Evolutionary conservation across 2,113 vertebrate genomes (phyloP).

Genomic region (Neotragus moschatus): DNA sequence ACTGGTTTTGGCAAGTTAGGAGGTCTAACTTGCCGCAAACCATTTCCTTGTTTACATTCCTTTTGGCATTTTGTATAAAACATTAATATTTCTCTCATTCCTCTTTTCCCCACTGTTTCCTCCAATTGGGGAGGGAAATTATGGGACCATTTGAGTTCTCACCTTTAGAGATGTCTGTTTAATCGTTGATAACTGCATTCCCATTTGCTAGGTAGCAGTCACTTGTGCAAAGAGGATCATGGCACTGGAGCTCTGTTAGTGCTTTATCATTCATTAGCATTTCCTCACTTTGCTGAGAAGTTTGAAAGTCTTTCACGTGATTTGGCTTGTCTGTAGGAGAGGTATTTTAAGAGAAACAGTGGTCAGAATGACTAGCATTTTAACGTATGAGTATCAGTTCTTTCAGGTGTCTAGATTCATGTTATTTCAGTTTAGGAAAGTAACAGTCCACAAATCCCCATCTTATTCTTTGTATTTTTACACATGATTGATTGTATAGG

Average conservation of each 20-base stretch:
- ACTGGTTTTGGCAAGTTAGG: neutral
- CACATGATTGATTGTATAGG: neutral
- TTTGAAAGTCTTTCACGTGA: neutral
- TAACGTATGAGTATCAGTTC: neutral
- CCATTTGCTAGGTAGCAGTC: neutral
- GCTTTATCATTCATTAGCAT: neutral
- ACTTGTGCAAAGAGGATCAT: neutral
- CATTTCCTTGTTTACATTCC: neutral
- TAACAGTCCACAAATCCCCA: neutral
- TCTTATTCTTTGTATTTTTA: neutral
- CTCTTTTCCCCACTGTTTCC: neutral
- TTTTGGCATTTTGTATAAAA: neutral
- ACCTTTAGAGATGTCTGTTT: neutral
- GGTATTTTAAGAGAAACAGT: neutral
- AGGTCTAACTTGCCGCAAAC: neutral
- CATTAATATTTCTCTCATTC: neutral
- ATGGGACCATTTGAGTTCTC: neutral
- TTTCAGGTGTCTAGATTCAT: neutral
- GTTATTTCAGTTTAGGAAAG: conserved; percentile 30
- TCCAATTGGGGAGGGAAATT: neutral
- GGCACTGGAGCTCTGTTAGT: neutral
- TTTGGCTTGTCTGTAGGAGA: neutral
- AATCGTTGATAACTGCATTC: neutral
- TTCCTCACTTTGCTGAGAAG: neutral
- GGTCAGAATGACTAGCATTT: neutral